Base-by-base conservation (phyloP, 30 jellyfish, hydroid and myxozoan genomes). In the Haliclystus octoradiatus region DNA sequence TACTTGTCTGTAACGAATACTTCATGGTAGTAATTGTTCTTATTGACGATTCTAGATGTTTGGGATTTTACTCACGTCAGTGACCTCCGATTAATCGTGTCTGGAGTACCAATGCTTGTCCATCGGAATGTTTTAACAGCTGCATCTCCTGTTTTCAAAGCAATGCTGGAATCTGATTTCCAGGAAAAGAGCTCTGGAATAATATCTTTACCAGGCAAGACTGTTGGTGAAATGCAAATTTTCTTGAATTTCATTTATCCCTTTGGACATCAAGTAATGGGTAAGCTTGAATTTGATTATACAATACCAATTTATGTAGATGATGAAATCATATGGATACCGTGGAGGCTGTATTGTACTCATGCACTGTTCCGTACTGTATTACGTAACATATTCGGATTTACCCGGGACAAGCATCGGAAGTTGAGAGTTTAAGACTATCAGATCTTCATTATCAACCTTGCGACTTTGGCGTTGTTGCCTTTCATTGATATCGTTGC, bases 101-200 rank as follows among this genome's bases (percentile, higher is more conserved):
- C 75, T 25, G 60, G 71, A 26, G 27, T 29, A 28, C 86, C 67
- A 26, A 49, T 84, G 33, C 69, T 52, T 50, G 95, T 76, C 3
- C 95, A 84, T 52, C 84, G 84, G 1, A 79, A 71, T 0, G 50
- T 84, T 4, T 74, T 84, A 32, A 52, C 77, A 28, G 46, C 77
- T 4, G 72, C 62, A 28, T 84, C 95, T 2, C 95, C 95, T 9
- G 95, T 84, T n/a, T 84, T 84, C 76, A 70, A 76, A 71, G 95
- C 67, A 5, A 84, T 84, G 95, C 78, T 84, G 40, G 95, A 84
- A 71, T 65, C 92, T 30, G 92, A 84, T 34, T 84, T 84, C 80
- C 32, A 32, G 66, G 95, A 84, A 51, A 84, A 76, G 52, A 31
- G 49, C 61, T 66, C 69, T 85, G 85, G 66, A 31, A 71, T 51